Evolutionary conservation across 2,888 invertebrate species (phyloP).

Genomic region (Limnephilus marmoratus): DNA sequence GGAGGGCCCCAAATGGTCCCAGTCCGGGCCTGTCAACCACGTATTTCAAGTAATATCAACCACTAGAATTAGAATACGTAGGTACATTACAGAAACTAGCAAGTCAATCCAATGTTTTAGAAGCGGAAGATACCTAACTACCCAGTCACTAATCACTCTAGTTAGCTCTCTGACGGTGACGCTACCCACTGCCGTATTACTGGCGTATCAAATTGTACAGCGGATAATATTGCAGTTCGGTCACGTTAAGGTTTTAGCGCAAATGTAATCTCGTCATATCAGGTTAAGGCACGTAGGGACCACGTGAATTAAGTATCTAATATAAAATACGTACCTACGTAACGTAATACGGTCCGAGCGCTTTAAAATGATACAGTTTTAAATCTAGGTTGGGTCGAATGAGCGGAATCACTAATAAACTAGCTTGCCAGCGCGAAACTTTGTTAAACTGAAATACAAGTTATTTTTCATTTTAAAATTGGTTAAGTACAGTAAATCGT

Average conservation of each 20-base stretch:
- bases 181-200: neutral
- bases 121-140: neutral
- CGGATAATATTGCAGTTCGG: neutral
- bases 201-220: neutral
- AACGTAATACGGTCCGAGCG: neutral
- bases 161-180: neutral
- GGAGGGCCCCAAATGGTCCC: too few relatives aligned
- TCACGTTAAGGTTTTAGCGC: neutral
- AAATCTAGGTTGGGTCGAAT: neutral
- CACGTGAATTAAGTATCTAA: conserved; percentile 2
- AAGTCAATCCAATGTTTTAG: neutral
- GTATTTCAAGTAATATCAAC: too few relatives aligned
- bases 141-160: neutral
- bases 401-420: neutral
- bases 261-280: conserved; percentile 2
- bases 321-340: neutral
- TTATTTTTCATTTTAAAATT: neutral
- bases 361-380: neutral
- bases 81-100: neutral
- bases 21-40: too few relatives aligned
- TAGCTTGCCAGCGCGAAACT: neutral
- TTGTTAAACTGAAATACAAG: neutral
- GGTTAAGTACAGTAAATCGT: too few relatives aligned
- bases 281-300: neutral
- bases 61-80: too few relatives aligned